Conservation (phyloP, 1,140 invertebrate species). For the Drosophila trapezifrons region DNA sequence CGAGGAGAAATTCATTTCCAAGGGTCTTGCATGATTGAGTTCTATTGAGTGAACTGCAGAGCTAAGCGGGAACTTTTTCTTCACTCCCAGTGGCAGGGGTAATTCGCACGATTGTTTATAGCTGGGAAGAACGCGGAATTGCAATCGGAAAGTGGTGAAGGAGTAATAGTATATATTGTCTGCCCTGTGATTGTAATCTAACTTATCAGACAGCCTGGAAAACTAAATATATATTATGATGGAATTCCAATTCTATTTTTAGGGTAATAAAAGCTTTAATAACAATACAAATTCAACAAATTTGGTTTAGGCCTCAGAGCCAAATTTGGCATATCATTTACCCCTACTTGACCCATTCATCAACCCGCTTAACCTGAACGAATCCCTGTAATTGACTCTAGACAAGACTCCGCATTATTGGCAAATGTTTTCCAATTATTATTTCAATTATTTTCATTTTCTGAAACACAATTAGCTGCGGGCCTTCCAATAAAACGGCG, state of each 20-base stretch:
- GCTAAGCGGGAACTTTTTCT: constrained; percentile 29
- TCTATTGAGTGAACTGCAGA: constrained; percentile 42
- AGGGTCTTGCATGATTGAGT: constrained; percentile 54
- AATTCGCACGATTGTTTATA: constrained; percentile 35
- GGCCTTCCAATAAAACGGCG: constrained; percentile 15
- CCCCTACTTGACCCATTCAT: background rate
- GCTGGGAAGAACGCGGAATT: background rate
- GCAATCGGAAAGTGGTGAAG: background rate
- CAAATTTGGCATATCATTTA: background rate
- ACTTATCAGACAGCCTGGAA: background rate
- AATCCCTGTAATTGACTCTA: constrained; percentile 12
- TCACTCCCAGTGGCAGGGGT: constrained; percentile 28
- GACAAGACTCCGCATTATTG: constrained; percentile 6
- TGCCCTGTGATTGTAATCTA: background rate
- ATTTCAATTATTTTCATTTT: constrained; percentile 22
- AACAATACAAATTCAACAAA: too few species aligned
- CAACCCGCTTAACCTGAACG: background rate
- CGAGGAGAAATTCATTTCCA: constrained; percentile 25
- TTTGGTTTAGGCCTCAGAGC: too few species aligned
- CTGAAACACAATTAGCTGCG: constrained; percentile 44
- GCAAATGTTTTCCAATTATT: constrained; percentile 37
- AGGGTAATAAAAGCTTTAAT: background rate
- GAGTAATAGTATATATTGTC: background rate
- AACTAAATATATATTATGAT: background rate
- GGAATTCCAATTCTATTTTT: background rate